Percentiles rank a stretch among this genome's conserved stretches.
Conservation (phyloP, 35 echinoderm and acorn worm genomes). For the Lytechinus variegatus region DNA sequence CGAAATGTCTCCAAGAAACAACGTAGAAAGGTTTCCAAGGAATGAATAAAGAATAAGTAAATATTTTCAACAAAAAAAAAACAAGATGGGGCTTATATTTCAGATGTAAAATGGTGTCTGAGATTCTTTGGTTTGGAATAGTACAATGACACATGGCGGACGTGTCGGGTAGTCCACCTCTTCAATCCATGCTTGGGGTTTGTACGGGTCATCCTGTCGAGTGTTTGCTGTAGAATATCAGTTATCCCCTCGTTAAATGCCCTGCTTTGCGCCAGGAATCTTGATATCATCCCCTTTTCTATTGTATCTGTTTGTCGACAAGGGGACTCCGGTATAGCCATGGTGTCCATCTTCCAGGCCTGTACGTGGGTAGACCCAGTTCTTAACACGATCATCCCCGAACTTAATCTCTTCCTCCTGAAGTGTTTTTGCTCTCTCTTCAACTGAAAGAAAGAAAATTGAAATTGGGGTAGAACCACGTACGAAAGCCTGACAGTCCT, state of each 20-base stretch:
- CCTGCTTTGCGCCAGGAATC: not conserved
- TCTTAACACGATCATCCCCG: not conserved
- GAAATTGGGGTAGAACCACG: not conserved
- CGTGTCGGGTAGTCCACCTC: not conserved
- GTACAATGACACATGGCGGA: constrained; percentile 17
- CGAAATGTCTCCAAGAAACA: too few species aligned
- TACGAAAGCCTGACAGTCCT: not conserved
- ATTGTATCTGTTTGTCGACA: not conserved
- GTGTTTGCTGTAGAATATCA: constrained; percentile 11
- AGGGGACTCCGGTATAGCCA: not conserved
- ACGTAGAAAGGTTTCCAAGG: too few species aligned
- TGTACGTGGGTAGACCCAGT: not conserved
- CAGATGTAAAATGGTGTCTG: not conserved
- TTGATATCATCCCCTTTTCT: not conserved
- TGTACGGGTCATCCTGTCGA: not conserved
- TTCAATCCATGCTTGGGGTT: not conserved
- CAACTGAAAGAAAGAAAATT: not conserved
- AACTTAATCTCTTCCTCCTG: not conserved
- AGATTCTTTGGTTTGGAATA: not conserved
- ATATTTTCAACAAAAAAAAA: too few species aligned
- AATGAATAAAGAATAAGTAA: too few species aligned
- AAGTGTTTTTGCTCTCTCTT: not conserved
- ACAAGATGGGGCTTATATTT: not conserved
- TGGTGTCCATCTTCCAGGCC: not conserved
- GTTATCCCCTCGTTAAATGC: constrained; percentile 10